Evolutionary conservation across 2,797 vertebrate species (phyloP).

Genomic region (Anomalospiza imberbis): DNA sequence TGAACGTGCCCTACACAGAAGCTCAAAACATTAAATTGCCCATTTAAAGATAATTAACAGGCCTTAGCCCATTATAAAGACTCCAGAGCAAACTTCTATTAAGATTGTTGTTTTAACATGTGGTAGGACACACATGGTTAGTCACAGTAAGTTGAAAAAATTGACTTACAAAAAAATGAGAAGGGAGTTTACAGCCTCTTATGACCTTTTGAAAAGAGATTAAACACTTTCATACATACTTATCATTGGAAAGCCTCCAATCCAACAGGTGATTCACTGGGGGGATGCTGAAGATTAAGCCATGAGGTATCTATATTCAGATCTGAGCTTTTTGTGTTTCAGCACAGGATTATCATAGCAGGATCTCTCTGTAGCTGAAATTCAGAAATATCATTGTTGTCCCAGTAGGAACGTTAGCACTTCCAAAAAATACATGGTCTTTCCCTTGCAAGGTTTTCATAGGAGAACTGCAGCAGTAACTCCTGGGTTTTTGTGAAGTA

Average conservation of each 20-base stretch:
- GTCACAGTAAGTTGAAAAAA: neutral
- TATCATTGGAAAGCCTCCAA: neutral
- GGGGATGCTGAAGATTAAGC: neutral
- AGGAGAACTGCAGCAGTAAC: neutral
- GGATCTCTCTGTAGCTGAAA: neutral
- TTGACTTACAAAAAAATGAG: neutral
- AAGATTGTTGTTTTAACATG: constrained; percentile 28
- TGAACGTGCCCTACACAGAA: neutral
- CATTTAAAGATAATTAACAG: constrained; percentile 30
- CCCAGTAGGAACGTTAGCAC: neutral
- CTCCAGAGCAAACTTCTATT: constrained; percentile 14
- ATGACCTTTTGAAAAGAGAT: neutral
- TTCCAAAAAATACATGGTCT: neutral
- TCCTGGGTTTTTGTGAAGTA: neutral
- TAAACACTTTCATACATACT: neutral
- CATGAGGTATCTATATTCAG: neutral
- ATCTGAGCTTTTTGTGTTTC: constrained; percentile 20
- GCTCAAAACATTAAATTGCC: constrained; percentile 6
- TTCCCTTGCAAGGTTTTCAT: neutral
- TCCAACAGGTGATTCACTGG: neutral
- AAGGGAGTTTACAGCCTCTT: neutral
- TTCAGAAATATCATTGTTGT: neutral
- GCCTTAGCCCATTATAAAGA: neutral
- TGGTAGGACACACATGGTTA: constrained; percentile 22
- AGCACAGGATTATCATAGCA: constrained; percentile 1